These are phyloP conservation scores for Cygnus olor DNA, from an alignment of 2,797 vertebrate species.

Conservation along the genomic window DNA sequence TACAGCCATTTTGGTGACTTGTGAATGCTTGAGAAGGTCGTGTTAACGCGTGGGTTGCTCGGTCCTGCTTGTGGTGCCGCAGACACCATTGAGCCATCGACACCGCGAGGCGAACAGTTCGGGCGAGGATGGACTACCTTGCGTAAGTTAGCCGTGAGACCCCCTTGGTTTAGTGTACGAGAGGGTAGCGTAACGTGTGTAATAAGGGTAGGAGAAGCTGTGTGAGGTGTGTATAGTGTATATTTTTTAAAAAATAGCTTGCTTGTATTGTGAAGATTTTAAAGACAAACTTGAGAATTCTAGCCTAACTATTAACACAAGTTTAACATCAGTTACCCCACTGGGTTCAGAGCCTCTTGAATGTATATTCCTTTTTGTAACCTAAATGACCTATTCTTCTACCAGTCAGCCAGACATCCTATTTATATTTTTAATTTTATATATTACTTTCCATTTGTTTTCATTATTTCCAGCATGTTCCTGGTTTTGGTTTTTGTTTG, in stretches of 20 bases:
- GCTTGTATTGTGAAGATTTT: constrained; percentile 85
- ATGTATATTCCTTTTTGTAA: constrained; percentile 82
- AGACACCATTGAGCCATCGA: constrained; percentile 64
- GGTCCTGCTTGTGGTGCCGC: constrained; percentile 65
- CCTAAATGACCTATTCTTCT: constrained; percentile 80
- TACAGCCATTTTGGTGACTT: constrained; percentile 78
- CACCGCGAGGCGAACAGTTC: constrained; percentile 42
- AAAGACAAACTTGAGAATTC: constrained; percentile 83
- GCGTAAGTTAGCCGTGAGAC: constrained; percentile 25
- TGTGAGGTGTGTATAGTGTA: constrained; percentile 86
- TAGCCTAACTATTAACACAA: constrained; percentile 84
- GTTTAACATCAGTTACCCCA: constrained; percentile 82
- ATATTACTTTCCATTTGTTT: constrained; percentile 74
- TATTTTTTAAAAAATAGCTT: constrained; percentile 83
- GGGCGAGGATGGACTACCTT: constrained; percentile 48
- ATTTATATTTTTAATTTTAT: constrained; percentile 82
- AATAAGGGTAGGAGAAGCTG: constrained; percentile 76
- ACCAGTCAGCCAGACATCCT: constrained; percentile 76
- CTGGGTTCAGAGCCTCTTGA: constrained; percentile 83
- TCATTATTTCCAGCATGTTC: constrained; percentile 77
- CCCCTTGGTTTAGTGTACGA: constrained; percentile 61
- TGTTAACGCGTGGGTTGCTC: constrained; percentile 75
- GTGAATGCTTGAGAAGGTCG: constrained; percentile 79
- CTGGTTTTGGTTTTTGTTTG: constrained; percentile 14
- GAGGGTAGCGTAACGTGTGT: constrained; percentile 68